phyloP scores from a whole-genome alignment of 1,140 invertebrate genomes.

The Bradysia coprophila region DNA sequence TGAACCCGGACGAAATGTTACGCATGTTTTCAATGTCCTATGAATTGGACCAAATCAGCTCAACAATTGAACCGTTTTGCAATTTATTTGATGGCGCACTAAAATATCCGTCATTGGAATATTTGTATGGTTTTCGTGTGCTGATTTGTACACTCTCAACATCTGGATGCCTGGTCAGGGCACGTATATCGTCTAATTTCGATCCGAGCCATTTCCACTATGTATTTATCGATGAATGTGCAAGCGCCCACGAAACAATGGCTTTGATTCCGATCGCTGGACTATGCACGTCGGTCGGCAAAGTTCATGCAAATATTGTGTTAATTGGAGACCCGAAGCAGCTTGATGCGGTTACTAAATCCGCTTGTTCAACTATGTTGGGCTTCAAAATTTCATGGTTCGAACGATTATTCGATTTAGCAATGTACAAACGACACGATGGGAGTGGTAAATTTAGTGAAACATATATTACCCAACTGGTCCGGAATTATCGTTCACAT shows the following conservation, averaged over 20 bases:
- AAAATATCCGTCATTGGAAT: slow-evolving; percentile 12
- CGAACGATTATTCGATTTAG: slow-evolving; percentile 32
- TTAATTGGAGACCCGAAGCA: slow-evolving; percentile 73
- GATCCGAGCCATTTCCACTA: slow-evolving; percentile 49
- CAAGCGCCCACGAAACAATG: slow-evolving; percentile 63
- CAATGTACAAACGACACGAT: slow-evolving; percentile 26
- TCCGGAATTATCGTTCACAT: slow-evolving; percentile 45
- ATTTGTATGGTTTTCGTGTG: slow-evolving; percentile 16
- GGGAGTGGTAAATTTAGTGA: slow-evolving; percentile 33
- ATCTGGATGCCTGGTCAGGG: slow-evolving; percentile 41
- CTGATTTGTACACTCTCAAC: slow-evolving; percentile 14
- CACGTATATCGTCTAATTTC: slow-evolving; percentile 27
- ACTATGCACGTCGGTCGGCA: slow-evolving; percentile 18
- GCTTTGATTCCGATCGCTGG: slow-evolving; percentile 41
- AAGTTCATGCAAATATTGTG: no score
- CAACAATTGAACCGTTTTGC: slow-evolving; percentile 12
- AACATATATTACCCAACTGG: slow-evolving; percentile 39
- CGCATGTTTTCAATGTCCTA: slow-evolving; percentile 27
- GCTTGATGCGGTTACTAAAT: slow-evolving; percentile 54
- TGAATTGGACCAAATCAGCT: slow-evolving; percentile 2
- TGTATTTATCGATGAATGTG: slow-evolving; percentile 74
- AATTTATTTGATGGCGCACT: slow-evolving; percentile 14
- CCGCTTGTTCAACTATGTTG: slow-evolving; percentile 25
- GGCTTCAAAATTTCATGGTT: slow-evolving; percentile 34
- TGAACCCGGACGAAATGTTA: slow-evolving; percentile 11